These are phyloP conservation scores for Agriopis aurantiaria DNA, from an alignment of 2,888 invertebrate species.

Conservation along the genomic window DNA sequence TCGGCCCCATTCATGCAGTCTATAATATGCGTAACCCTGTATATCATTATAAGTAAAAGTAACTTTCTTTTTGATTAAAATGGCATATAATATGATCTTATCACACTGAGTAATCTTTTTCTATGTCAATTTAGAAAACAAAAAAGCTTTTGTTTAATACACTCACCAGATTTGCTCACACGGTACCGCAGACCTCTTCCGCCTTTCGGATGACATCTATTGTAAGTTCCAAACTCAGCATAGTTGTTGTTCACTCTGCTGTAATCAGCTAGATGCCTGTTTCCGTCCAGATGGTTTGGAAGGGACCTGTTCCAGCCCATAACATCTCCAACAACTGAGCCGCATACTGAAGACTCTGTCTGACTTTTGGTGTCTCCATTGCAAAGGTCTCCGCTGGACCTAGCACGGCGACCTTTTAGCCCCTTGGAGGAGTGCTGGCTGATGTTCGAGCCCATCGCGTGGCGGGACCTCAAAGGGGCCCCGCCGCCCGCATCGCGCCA, in stretches of 20 bases:
- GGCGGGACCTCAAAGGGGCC: conserved; percentile 82
- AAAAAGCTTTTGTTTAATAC: conserved; percentile 25
- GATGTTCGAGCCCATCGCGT: conserved; percentile 92
- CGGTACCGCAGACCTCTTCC: conserved; percentile 80
- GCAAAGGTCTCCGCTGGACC: conserved; percentile 92
- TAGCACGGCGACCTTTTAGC: conserved; percentile 89
- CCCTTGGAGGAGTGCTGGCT: conserved; percentile 92
- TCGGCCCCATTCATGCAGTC: too few species aligned
- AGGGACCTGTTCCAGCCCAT: conserved; percentile 87
- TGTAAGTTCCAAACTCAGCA: conserved; percentile 79
- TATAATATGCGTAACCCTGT: too few species aligned
- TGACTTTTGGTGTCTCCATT: conserved; percentile 86
- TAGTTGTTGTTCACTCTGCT: conserved; percentile 87
- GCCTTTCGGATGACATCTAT: conserved; percentile 77
- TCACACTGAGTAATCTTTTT: conserved; percentile 12
- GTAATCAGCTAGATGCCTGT: conserved; percentile 85
- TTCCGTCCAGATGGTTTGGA: conserved; percentile 90
- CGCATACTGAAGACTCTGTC: conserved; percentile 82
- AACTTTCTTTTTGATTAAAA: too few species aligned
- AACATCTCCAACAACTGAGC: conserved; percentile 82
- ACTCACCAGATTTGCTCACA: conserved; percentile 81
- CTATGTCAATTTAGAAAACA: conserved; percentile 8
- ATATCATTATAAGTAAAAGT: too few species aligned
- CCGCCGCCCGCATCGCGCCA: conserved; percentile 77
- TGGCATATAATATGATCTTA: neutral